Evolutionary conservation across 2,113 vertebrate genomes (phyloP).

Genomic region (Pelusios castaneus): DNA sequence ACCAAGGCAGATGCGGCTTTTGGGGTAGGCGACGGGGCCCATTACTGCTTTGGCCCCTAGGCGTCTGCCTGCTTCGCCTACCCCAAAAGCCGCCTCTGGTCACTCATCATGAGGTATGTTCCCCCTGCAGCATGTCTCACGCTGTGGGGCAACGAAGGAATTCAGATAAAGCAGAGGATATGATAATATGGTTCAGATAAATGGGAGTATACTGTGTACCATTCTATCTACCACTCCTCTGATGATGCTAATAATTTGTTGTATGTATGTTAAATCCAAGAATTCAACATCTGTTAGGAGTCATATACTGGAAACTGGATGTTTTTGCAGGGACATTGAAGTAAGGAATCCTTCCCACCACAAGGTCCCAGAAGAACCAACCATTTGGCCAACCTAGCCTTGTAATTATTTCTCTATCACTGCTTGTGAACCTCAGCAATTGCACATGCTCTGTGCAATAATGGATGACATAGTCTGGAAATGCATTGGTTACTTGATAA

Average conservation of each 20-base stretch:
- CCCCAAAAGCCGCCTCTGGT: too few relatives aligned
- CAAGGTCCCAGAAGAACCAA: not conserved
- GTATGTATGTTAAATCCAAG: not conserved
- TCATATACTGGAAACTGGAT: not conserved
- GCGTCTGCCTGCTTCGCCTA: too few relatives aligned
- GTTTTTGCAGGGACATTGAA: accelerated
- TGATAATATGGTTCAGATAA: not conserved
- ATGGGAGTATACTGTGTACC: not conserved
- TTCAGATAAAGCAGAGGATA: not conserved
- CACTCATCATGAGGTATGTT: too few relatives aligned
- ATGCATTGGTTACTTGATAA: not conserved
- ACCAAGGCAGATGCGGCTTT: too few relatives aligned
- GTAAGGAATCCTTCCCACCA: not conserved
- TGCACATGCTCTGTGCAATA: not conserved
- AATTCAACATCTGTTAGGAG: not conserved
- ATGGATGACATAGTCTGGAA: not conserved
- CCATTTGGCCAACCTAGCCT: not conserved
- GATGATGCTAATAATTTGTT: not conserved
- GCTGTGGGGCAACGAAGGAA: too few relatives aligned
- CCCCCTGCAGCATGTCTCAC: too few relatives aligned
- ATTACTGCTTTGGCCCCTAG: too few relatives aligned
- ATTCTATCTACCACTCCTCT: not conserved
- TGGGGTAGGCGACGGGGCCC: too few relatives aligned
- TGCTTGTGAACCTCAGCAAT: not conserved
- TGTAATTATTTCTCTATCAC: not conserved